These are phyloP conservation scores for Mormyrops boulengeri DNA, from an alignment of 2,797 vertebrate species.

Conservation along the genomic window DNA sequence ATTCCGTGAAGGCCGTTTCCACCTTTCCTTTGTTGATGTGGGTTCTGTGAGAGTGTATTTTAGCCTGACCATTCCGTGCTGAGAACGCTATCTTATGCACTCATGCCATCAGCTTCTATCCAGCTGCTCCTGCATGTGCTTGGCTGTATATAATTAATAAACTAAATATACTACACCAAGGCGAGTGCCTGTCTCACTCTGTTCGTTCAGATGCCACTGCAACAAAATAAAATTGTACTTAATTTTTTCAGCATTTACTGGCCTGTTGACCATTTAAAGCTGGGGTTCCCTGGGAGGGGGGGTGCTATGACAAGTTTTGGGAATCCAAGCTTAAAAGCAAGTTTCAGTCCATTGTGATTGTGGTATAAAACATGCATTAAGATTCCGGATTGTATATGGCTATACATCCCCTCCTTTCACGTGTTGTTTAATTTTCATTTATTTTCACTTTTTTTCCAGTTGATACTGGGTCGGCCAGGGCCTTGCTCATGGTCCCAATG, in stretches of 20 bases:
- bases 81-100: slow-evolving; percentile 44
- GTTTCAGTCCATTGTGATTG: not conserved
- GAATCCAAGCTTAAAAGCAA: not conserved
- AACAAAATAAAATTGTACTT: not conserved
- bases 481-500: not conserved
- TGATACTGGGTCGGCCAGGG: not conserved
- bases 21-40: slow-evolving; percentile 44
- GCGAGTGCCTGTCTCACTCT: not conserved
- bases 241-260: not conserved
- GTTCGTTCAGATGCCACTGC: slow-evolving; percentile 1
- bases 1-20: slow-evolving; percentile 37
- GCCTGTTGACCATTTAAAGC: not conserved
- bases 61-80: slow-evolving; percentile 52
- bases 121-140: slow-evolving; percentile 66
- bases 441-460: not conserved
- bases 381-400: not conserved
- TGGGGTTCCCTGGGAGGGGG: not conserved
- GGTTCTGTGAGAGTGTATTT: slow-evolving; percentile 52
- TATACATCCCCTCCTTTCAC: not conserved
- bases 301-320: too few relatives aligned
- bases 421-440: not conserved
- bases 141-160: slow-evolving; percentile 77
- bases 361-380: not conserved
- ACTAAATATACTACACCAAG: slow-evolving; percentile 34
- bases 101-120: slow-evolving; percentile 57